phyloP scores from a whole-genome alignment of 30 jellyfish, hydroid and myxozoan species.

The Turritopsis rubra region DNA sequence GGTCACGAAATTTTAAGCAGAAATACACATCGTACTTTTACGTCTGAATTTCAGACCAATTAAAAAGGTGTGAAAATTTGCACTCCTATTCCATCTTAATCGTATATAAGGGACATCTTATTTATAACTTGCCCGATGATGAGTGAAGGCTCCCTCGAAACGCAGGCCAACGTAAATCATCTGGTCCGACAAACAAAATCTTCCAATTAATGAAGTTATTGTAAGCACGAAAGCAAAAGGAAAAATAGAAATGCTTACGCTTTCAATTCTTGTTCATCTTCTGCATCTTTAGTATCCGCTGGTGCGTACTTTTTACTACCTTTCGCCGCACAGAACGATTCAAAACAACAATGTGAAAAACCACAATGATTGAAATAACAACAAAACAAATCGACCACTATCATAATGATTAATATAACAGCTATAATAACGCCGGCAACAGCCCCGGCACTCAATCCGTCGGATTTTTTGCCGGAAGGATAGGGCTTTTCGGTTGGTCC shows the following conservation, averaged over 20 bases:
- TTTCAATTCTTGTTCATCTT: constrained; percentile 24
- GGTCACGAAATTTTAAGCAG: too few relatives aligned
- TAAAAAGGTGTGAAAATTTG: too few relatives aligned
- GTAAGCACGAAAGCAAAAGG: too few relatives aligned
- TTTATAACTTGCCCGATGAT: too few relatives aligned
- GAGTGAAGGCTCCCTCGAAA: too few relatives aligned
- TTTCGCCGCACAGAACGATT: constrained; percentile 78
- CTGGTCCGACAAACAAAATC: too few relatives aligned
- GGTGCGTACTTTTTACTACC: constrained; percentile 36
- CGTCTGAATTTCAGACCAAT: too few relatives aligned
- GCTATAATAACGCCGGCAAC: constrained; percentile 87
- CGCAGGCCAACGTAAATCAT: too few relatives aligned
- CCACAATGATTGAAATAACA: constrained; percentile 97
- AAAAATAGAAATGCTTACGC: constrained; percentile 29
- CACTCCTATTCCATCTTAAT: too few relatives aligned
- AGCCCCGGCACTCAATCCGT: constrained; percentile 79
- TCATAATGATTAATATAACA: constrained; percentile 54
- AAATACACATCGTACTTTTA: too few relatives aligned
- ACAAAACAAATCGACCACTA: constrained; percentile 88
- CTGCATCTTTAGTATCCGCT: constrained; percentile 25
- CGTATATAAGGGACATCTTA: too few relatives aligned
- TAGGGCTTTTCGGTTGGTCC: not conserved
- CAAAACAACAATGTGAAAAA: constrained; percentile 82
- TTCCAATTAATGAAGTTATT: too few relatives aligned
- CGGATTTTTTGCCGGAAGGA: not conserved